Conservation (phyloP, 2,888 invertebrate species). For the Leptinotarsa tumamoca region DNA sequence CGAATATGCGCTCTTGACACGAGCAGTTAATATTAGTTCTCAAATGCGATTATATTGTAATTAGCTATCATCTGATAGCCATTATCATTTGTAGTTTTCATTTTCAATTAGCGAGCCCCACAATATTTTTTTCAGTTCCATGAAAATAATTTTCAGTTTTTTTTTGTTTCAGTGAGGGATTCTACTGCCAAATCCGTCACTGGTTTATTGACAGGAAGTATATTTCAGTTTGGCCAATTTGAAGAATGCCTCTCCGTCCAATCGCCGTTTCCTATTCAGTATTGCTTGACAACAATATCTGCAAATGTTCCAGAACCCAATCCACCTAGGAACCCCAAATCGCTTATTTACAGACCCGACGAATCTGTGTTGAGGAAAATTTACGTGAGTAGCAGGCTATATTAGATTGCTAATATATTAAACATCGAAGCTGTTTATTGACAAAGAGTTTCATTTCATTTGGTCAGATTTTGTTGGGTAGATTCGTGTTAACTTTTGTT, state of each 20-base stretch:
- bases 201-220: slow-evolving; percentile 70
- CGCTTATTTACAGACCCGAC: slow-evolving; percentile 53
- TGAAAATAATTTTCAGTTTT: background rate
- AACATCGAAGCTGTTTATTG: too few species aligned
- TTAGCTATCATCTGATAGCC: too few species aligned
- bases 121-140: too few species aligned
- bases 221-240: slow-evolving; percentile 72
- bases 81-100: too few species aligned
- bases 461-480: too few species aligned
- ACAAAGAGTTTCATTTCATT: too few species aligned
- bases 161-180: slow-evolving; percentile 69
- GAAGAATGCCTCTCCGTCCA: slow-evolving; percentile 69
- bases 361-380: slow-evolving; percentile 59
- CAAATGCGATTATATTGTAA: too few species aligned
- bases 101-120: too few species aligned
- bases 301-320: slow-evolving; percentile 53
- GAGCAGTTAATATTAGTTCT: too few species aligned
- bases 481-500: too few species aligned
- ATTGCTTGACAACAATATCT: slow-evolving; percentile 57
- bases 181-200: slow-evolving; percentile 71
- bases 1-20: too few species aligned
- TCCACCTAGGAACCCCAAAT: slow-evolving; percentile 56
- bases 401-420: too few species aligned
- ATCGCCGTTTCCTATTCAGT: slow-evolving; percentile 63
- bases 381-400: slow-evolving; percentile 57